Evolutionary conservation across 2,797 vertebrate species (phyloP), one percentile per base, ranked within the genome.

Genomic region (Cyclopterus lumpus): DNA sequence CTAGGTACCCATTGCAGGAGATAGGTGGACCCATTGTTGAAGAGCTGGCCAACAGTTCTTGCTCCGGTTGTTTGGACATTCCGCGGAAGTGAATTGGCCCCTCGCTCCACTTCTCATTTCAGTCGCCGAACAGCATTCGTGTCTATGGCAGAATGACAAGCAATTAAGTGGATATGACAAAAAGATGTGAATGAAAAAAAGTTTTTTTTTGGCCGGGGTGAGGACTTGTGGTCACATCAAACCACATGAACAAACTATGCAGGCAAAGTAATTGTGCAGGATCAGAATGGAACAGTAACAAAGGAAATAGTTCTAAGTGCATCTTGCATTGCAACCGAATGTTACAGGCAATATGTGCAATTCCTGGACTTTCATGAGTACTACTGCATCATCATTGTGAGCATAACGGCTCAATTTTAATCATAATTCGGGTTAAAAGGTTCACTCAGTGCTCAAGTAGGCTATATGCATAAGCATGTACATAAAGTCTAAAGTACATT

Each of bases 51-150:
- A 89, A 85, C 81, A 70, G 76, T 87, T 82, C 82, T 67, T 86
- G 79, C 76, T 79, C 83, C 8, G 66, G 87, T 92, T 89, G 88
- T 84, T 87, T 90, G 90, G 90, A 87, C 75, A 75, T 77, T 83
- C 78, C 16, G 75, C 62, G 18, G 85, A 89, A 86, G 86, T 68
- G 83, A 87, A 89, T 90, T 90, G 88, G 86, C 85, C 83, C 75
- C 46, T 79, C 20, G 2, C 62, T 71, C 54, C 7, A 62, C 81
- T 71, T 66, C 79, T 84, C 85, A 74, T 91, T 85, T 82, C 81
- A 71, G 58, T 51, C 18, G 16, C 46, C 78, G 24, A 62, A 75
- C 74, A 61, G 65, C 75, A 65, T 84, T 83, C 81, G 63, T 68
- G 77, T 79, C 68, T 10, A 20, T 78, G 82, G 86, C 68, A 73